Conservation (phyloP, 1,140 invertebrate genomes). For the Mya arenaria region DNA sequence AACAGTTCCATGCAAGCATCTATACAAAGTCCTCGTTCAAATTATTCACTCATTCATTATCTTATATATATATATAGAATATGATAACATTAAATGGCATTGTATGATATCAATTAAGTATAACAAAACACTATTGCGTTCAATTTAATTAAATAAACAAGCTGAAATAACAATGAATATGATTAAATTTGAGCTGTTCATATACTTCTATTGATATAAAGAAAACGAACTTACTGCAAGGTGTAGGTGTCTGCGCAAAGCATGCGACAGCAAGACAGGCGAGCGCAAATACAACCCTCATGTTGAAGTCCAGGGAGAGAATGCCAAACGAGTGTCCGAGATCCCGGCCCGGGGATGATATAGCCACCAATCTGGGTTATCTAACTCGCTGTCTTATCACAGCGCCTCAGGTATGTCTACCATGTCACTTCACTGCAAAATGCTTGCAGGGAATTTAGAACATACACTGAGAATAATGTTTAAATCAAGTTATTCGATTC, state of each 20-base stretch:
- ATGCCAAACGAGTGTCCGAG: neutral
- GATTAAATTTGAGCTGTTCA: neutral
- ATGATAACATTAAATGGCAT: neutral
- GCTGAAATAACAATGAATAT: neutral
- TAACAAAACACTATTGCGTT: neutral
- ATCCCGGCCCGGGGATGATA: conserved; percentile 32
- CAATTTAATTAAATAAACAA: neutral
- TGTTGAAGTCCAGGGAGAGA: neutral
- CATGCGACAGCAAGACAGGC: conserved; percentile 40
- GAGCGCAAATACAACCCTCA: conserved; percentile 36
- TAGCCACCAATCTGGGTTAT: conserved; percentile 1
- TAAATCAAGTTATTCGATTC: neutral
- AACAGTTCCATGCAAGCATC: neutral
- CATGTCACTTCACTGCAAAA: neutral
- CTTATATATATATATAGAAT: neutral
- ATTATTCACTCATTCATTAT: neutral
- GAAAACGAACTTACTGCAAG: conserved; percentile 32
- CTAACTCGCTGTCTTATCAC: neutral
- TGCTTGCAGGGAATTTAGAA: neutral
- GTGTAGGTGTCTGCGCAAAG: conserved; percentile 40
- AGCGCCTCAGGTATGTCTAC: neutral
- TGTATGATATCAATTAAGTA: neutral
- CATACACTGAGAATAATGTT: neutral
- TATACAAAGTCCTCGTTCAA: neutral
- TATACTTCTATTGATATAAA: neutral